Conservation (phyloP, 1,140 invertebrate species). For the Pseudomyrmex cubaensis region DNA sequence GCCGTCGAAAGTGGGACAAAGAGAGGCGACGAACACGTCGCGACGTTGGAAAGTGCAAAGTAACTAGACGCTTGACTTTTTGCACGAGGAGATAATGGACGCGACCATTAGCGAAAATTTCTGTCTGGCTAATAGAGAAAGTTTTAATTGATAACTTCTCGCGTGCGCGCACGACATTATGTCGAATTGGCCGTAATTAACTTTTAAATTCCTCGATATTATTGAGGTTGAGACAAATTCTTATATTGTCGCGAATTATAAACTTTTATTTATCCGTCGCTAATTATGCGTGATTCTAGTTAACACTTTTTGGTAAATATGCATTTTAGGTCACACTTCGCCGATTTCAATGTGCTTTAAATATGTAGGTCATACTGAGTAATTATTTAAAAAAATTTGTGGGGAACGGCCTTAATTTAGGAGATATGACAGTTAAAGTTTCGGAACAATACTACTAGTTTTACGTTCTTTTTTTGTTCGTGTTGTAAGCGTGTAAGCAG, state of each 20-base stretch:
- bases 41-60: slow-evolving; percentile 29
- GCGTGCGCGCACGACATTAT: not conserved
- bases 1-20: slow-evolving; percentile 19
- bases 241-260: not conserved
- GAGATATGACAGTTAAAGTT: no score
- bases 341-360: no score
- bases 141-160: slow-evolving; percentile 49
- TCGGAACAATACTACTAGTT: no score
- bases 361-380: no score
- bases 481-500: no score
- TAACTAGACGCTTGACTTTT: slow-evolving; percentile 42
- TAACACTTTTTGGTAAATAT: no score
- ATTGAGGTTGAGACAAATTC: not conserved
- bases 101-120: slow-evolving; percentile 40
- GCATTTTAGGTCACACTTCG: no score
- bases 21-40: not conserved
- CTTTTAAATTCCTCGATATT: slow-evolving; percentile 15
- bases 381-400: no score
- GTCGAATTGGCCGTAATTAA: slow-evolving; percentile 43
- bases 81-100: slow-evolving; percentile 20
- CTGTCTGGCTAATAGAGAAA: slow-evolving; percentile 31
- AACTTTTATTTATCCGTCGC: not conserved
- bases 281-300: not conserved
- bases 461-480: no score
- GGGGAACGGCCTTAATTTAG: no score